Conservation (phyloP, 2,113 vertebrate genomes). For the Colinus virginianus region DNA sequence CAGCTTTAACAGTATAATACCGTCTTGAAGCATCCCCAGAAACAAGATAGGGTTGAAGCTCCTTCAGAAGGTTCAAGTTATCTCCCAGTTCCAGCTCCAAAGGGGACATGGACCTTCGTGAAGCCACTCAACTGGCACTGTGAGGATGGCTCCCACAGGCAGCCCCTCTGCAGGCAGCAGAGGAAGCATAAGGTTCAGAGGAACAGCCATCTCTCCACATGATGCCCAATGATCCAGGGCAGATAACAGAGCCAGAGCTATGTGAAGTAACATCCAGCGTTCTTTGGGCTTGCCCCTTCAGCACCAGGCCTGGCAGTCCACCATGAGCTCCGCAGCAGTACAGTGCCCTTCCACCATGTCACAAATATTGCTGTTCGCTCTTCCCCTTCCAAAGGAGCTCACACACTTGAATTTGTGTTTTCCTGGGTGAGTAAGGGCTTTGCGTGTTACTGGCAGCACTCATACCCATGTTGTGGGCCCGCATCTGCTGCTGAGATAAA, state of each 20-base stretch:
- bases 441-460: not conserved
- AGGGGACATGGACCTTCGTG: not conserved
- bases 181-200: not conserved
- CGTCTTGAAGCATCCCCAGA: not conserved
- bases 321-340: not conserved
- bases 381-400: not conserved
- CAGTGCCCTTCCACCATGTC: not conserved
- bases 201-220: not conserved
- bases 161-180: not conserved
- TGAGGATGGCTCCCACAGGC: not conserved
- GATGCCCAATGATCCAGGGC: fast-evolving
- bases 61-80: not conserved
- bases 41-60: not conserved
- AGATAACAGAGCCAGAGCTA: fast-evolving
- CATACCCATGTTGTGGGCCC: not conserved
- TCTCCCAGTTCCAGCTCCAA: not conserved
- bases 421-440: not conserved
- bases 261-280: fast-evolving
- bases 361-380: not conserved
- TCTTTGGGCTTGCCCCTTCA: not conserved
- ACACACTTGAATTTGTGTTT: not conserved
- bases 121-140: not conserved
- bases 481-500: constrained; percentile 50
- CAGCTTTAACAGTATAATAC: not conserved
- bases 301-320: not conserved